Conservation (phyloP, 2,888 invertebrate genomes). For the Thumatha senex region DNA sequence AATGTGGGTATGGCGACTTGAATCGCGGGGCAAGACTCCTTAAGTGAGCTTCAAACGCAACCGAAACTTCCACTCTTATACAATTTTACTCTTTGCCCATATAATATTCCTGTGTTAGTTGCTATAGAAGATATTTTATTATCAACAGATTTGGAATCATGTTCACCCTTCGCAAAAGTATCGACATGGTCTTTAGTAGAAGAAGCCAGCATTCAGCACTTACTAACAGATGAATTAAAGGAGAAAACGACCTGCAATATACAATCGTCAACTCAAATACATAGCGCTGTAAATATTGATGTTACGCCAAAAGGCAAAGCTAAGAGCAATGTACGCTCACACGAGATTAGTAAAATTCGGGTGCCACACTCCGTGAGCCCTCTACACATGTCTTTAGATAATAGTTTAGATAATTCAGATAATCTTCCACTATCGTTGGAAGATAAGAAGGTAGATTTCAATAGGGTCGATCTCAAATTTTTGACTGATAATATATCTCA, state of each 20-base stretch:
- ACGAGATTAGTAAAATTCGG: conserved; percentile 75
- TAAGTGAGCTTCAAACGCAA: no score
- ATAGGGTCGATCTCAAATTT: conserved; percentile 75
- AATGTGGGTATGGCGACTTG: no score
- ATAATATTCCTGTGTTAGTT: not conserved
- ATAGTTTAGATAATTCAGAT: conserved; percentile 64
- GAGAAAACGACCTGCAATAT: conserved; percentile 41
- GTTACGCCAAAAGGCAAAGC: conserved; percentile 68
- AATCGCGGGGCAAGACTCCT: no score
- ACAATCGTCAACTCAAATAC: conserved; percentile 53
- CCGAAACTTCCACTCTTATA: no score
- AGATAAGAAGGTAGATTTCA: conserved; percentile 74
- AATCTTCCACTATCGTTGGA: conserved; percentile 61
- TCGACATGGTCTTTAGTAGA: conserved; percentile 62
- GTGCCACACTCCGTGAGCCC: conserved; percentile 53
- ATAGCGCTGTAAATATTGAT: conserved; percentile 47
- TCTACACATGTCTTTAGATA: conserved; percentile 70
- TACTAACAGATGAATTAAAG: conserved; percentile 51
- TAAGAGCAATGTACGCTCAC: conserved; percentile 51
- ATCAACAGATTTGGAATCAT: conserved; percentile 60
- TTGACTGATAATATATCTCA: conserved; percentile 71
- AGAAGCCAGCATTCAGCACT: conserved; percentile 53
- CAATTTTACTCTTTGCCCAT: no score
- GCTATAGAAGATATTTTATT: conserved; percentile 17
- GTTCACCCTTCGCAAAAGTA: conserved; percentile 40